A percentile compares a stretch with the other conserved stretches of the same genome.
phyloP scores from a whole-genome alignment of 1,140 invertebrate species.

The Pseudobourletiella spinata region DNA sequence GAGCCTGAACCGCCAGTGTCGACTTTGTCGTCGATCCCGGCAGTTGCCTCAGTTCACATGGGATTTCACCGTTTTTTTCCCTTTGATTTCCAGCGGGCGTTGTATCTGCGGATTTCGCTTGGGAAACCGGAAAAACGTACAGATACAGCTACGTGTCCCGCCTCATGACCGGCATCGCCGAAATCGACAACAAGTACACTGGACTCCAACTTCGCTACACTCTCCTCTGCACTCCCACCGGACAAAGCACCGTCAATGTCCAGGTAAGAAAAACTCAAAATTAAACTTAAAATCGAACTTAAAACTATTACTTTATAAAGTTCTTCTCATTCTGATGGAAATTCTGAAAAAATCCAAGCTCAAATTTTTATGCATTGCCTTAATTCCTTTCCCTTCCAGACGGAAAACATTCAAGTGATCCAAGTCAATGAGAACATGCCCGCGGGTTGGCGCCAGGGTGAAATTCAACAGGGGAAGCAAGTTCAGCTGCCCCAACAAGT shows the following conservation, averaged over 20 bases:
- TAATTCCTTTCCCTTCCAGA: constrained; percentile 5
- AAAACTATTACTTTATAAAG: too few species aligned
- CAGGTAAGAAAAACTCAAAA: too few species aligned
- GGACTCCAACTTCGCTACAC: constrained; percentile 27
- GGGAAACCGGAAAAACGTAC: constrained; percentile 16
- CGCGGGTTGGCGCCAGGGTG: constrained; percentile 19
- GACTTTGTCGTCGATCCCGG: not conserved
- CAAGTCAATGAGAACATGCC: constrained; percentile 22
- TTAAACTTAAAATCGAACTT: too few species aligned
- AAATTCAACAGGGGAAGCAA: constrained; percentile 1
- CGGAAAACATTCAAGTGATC: constrained; percentile 15
- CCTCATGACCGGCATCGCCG: constrained; percentile 23
- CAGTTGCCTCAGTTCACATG: not conserved
- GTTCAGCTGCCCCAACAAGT: constrained; percentile 11
- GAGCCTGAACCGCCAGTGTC: not conserved
- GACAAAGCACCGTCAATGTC: constrained; percentile 9
- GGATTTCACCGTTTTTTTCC: constrained; percentile 7
- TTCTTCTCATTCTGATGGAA: too few species aligned
- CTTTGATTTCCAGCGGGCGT: constrained; percentile 26
- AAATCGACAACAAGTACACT: constrained; percentile 21
- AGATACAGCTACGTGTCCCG: constrained; percentile 17
- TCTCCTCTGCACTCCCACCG: not conserved
- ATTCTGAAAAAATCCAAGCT: not conserved
- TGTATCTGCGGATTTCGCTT: constrained; percentile 27
- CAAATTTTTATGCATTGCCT: not conserved